These are phyloP conservation scores for Mesocricetus auratus DNA, from an alignment of 2,113 vertebrate genomes.

Conservation along the genomic window DNA sequence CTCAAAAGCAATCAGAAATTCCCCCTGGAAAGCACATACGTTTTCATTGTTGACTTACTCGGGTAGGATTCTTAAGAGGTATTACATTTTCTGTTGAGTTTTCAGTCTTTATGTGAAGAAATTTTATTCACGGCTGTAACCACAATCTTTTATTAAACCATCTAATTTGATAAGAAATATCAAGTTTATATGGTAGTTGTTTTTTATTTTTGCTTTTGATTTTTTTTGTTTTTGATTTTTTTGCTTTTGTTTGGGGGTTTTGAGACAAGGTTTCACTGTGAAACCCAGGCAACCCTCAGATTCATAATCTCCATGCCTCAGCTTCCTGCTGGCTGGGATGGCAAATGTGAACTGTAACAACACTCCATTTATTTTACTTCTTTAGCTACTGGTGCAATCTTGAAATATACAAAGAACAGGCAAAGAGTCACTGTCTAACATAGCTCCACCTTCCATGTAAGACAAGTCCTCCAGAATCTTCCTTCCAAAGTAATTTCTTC, in stretches of 20 bases:
- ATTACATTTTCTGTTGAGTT: background rate
- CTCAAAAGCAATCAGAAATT: background rate
- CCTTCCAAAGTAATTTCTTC: background rate
- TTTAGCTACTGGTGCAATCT: background rate
- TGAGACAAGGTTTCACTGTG: background rate
- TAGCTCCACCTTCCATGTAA: background rate
- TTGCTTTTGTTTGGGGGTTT: background rate
- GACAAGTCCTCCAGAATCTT: background rate
- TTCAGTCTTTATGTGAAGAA: background rate
- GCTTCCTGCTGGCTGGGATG: background rate
- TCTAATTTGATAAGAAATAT: background rate
- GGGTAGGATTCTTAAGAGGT: background rate
- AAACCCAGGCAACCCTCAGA: background rate
- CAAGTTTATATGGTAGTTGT: background rate
- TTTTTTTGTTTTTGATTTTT: background rate
- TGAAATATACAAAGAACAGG: background rate
- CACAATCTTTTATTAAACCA: background rate
- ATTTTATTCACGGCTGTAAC: background rate
- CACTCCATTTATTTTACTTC: background rate
- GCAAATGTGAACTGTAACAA: background rate
- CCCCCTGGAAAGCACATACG: background rate
- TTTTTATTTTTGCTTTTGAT: background rate
- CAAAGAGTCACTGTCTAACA: background rate
- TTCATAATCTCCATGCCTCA: background rate
- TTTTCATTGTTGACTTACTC: background rate